Conservation (phyloP, 2,888 invertebrate species). For the Chymomyza procnemis region DNA sequence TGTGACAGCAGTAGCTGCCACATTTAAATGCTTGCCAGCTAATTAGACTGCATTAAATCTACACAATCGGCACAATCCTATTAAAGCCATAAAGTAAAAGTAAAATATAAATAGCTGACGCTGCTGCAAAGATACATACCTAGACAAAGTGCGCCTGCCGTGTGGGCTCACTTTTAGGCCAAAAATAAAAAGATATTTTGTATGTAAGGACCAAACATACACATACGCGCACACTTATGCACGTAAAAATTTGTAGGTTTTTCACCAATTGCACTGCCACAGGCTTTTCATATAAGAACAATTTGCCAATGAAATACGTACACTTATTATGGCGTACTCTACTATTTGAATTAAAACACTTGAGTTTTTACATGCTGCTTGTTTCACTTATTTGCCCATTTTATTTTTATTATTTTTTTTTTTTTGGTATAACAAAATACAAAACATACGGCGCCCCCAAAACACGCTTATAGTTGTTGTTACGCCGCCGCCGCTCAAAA, state of each 20-base stretch:
- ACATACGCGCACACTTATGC: slow-evolving; percentile 15
- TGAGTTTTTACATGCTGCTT: slow-evolving; percentile 40
- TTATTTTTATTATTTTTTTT: no score
- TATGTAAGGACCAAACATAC: slow-evolving; percentile 21
- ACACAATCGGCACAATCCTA: background rate
- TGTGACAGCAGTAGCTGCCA: slow-evolving; percentile 6
- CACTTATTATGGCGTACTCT: no score
- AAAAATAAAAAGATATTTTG: background rate
- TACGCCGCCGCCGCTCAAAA: slow-evolving; percentile 50
- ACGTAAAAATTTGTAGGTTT: slow-evolving; percentile 37
- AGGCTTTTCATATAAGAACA: slow-evolving; percentile 19
- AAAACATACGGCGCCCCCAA: slow-evolving; percentile 56
- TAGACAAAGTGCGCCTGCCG: slow-evolving; percentile 13
- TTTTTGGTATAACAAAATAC: slow-evolving; percentile 49
- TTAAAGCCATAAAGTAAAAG: background rate
- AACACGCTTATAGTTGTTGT: slow-evolving; percentile 53
- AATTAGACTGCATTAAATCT: slow-evolving; percentile 30
- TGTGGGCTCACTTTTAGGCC: slow-evolving; percentile 31
- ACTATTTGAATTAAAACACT: background rate
- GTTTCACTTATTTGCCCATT: no score
- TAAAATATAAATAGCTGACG: slow-evolving; percentile 40
- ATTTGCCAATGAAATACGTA: background rate
- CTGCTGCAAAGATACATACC: slow-evolving; percentile 25
- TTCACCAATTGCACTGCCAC: slow-evolving; percentile 45
- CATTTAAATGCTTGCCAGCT: slow-evolving; percentile 20